A percentile compares a stretch with the other conserved stretches of the same genome.
These are phyloP conservation scores for Anagrus nilaparvatae DNA, from an alignment of 1,140 invertebrate genomes.

Conservation along the genomic window DNA sequence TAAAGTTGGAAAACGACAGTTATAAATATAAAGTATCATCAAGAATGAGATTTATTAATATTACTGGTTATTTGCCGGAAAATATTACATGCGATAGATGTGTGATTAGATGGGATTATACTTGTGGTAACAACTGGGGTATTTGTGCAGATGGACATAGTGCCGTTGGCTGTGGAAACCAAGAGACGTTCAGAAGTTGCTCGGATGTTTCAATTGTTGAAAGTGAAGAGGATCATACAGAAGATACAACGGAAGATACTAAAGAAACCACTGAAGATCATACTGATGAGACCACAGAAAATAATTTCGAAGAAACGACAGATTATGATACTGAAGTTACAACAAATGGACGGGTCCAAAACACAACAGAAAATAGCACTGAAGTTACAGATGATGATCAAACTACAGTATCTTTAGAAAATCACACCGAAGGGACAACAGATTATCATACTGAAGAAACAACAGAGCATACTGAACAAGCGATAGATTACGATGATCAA, in stretches of 20 bases:
- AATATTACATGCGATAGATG: conserved; percentile 52
- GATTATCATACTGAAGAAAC: too few species aligned
- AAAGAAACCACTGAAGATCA: not conserved
- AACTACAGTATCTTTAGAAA: too few species aligned
- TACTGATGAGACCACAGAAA: not conserved
- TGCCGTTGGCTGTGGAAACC: conserved; percentile 48
- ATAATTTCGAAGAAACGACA: not conserved
- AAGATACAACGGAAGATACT: not conserved
- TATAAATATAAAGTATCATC: conserved; percentile 16
- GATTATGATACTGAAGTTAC: not conserved
- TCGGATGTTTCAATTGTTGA: conserved; percentile 53
- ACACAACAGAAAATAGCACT: not conserved
- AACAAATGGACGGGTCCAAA: not conserved
- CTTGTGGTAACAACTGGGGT: conserved; percentile 49
- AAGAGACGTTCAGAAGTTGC: conserved; percentile 59
- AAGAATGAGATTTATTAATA: conserved; percentile 15
- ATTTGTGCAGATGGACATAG: conserved; percentile 36
- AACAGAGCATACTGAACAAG: too few species aligned
- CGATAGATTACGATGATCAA: too few species aligned
- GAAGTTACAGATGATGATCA: too few species aligned
- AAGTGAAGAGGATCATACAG: not conserved
- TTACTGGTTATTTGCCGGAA: conserved; percentile 39
- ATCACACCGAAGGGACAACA: too few species aligned
- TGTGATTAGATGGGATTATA: conserved; percentile 59
- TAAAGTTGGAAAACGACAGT: conserved; percentile 42